A percentile compares a stretch with the other conserved stretches of the same genome.
Conservation (phyloP, 2,797 vertebrate genomes). For the Phoxinus dragarum region DNA sequence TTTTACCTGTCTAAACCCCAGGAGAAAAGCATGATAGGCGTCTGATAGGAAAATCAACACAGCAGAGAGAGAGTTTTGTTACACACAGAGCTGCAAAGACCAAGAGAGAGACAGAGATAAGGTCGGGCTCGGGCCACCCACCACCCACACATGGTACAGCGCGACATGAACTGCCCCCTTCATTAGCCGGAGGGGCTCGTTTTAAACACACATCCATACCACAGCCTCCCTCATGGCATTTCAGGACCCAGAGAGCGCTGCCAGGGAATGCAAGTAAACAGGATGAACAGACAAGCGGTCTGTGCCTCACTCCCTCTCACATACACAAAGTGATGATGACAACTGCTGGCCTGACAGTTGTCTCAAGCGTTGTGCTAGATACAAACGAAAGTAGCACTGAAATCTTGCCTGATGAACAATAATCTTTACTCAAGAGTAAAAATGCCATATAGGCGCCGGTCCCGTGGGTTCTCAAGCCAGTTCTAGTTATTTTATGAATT, state of each 20-base stretch:
- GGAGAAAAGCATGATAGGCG: constrained; percentile 84
- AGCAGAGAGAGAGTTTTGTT: constrained; percentile 37
- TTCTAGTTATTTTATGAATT: too few species aligned
- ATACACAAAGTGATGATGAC: constrained; percentile 4
- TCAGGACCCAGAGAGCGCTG: constrained; percentile 55
- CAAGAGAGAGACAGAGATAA: constrained; percentile 37
- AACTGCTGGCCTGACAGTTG: constrained; percentile 20
- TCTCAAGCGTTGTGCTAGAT: neutral
- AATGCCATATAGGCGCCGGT: neutral
- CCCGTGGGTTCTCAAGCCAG: too few species aligned
- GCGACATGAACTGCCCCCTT: constrained; percentile 43
- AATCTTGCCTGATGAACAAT: constrained; percentile 2
- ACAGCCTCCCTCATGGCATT: constrained; percentile 49
- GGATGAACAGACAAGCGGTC: constrained; percentile 52
- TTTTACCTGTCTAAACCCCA: constrained; percentile 86
- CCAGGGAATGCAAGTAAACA: constrained; percentile 72
- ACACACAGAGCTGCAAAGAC: constrained; percentile 38
- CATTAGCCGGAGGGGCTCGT: constrained; percentile 38
- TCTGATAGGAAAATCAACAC: constrained; percentile 47
- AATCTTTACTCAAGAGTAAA: neutral
- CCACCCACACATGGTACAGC: constrained; percentile 47
- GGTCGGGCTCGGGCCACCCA: constrained; percentile 45
- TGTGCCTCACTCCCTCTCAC: constrained; percentile 13
- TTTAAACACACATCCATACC: constrained; percentile 50
- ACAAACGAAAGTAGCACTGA: neutral